Base-by-base conservation (phyloP, 2,113 vertebrate species). In the Plectropomus leopardus region DNA sequence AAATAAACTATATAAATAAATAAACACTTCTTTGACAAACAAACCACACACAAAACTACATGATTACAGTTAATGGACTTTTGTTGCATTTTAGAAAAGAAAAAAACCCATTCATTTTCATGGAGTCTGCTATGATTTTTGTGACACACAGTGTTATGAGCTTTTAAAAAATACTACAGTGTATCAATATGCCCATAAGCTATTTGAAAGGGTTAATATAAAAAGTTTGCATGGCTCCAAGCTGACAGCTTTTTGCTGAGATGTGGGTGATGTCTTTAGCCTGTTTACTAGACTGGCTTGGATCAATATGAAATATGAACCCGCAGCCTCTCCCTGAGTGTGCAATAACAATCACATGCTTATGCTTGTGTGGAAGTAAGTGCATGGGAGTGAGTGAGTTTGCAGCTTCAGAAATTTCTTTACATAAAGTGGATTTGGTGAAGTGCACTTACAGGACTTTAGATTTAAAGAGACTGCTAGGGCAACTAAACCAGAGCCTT, bases 301-400 rank as follows among this genome's bases (percentile, higher is more conserved):
- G 76, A 91, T 92, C 92, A 73, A 88, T 91, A 81, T 74, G 82
- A 77, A 88, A 91, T 58, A 26, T 82, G 86, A 93, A 79, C 51
- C 72, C 13, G 8, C 13, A 58, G 60, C 61, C 45, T 19, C 66
- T 76, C 57, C 78, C 64, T 79, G 40, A 60, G 36, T 44, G 65
- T 86, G 76, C 82, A 86, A 85, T 88, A 89, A 67, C 26, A 10
- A 47, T 78, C 71, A 30, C 71, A 76, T 82, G 68, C 28, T 73
- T 7, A 14, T 64, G 60, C 58, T 86, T 84, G 85, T 70, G 30
- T 64, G 24, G 10, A 71, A 51, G 26, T 19, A 0, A 47, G n/a
- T 55, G 21, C 30, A 32, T 28, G 16, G 32, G 2, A 17, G 42
- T 21, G 17, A 10, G 24, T 36, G 57, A 40, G 13, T 47, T 21